Evolutionary conservation across 1,140 invertebrate genomes (phyloP), one percentile per base, ranked within the genome.

Genomic region (Stegodyphus mimosarum): DNA sequence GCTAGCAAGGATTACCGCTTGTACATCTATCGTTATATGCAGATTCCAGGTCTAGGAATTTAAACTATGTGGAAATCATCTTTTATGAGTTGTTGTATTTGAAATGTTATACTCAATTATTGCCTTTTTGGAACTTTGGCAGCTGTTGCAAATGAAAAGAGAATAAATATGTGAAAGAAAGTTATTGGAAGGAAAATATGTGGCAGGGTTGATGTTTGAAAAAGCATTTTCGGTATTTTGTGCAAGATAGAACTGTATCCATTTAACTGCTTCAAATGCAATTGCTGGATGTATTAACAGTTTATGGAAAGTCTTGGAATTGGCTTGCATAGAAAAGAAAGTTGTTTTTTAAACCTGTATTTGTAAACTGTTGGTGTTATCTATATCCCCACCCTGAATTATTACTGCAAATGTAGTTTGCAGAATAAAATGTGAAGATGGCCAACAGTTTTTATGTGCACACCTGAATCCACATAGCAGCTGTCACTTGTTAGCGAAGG

Each of bases 1-100:
- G 98, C 98, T 84, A 99, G 97, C 92, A 99, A 99, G 91, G 98
- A 99, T 91, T 99, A 99, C 91, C 94, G 97, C 52, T 93, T 99
- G 13, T 99, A 99, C 92, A 97, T 99, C 89, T 99, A 99, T 92
- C 95, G 96, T 90, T 99, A 99, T 91, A 94, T 87, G 51, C 86
- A 87, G 51, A 53, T 69, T 18, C 81, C 80, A 48, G 80, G 81
- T n/a, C 49, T 87, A 50, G 75, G 74, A 17, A 63, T 76, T 15
- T 83, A 67, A 79, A 49, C 7, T 9, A 49, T 50, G 17, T 10
- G 17, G 9, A 48, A 72, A 9, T 51, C 13, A 6, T 33, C 60
- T 73, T 33, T 52, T 79, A 49, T 79, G 53, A 79, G 53, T 10
- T 75, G 73, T 75, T 53, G 73, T 50, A 72, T 50, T 49, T 72